phyloP scores from a whole-genome alignment of 2,797 vertebrate genomes.

The Cheirogaleus major region DNA sequence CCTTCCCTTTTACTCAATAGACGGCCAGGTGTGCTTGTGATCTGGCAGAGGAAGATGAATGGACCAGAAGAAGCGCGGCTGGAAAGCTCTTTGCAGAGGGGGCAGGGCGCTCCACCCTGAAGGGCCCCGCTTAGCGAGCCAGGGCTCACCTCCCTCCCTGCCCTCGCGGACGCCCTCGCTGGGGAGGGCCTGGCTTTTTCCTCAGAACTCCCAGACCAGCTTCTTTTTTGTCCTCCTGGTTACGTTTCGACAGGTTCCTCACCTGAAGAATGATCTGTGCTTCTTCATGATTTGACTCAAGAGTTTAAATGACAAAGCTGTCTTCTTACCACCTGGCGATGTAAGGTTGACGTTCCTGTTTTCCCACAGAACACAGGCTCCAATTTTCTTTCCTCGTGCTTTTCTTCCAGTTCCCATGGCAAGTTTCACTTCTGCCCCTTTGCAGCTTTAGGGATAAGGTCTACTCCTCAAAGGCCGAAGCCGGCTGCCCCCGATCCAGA shows the following conservation, averaged over 20 bases:
- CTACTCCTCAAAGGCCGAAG: background rate
- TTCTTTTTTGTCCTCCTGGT: background rate
- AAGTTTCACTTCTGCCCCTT: background rate
- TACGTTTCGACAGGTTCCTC: background rate
- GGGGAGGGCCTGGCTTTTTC: background rate
- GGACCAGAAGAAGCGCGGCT: background rate
- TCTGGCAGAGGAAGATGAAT: background rate
- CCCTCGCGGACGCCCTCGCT: background rate
- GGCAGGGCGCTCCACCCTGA: accelerated
- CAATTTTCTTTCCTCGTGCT: background rate
- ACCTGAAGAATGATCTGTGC: background rate
- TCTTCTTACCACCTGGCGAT: background rate
- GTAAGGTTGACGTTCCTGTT: background rate
- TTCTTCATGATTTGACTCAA: background rate
- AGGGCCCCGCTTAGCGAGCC: background rate
- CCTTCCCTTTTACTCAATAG: background rate
- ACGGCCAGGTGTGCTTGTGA: background rate
- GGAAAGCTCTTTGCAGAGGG: background rate
- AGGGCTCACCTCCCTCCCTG: background rate
- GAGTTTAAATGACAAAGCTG: background rate
- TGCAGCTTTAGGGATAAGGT: background rate
- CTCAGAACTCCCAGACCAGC: background rate
- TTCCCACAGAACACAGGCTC: background rate
- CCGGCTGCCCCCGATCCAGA: background rate
- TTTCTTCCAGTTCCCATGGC: background rate